Evolutionary conservation across 92 coral and sea anemone genomes (phyloP), one percentile per base, ranked within the genome.

Genomic region (Porites cylindrica): DNA sequence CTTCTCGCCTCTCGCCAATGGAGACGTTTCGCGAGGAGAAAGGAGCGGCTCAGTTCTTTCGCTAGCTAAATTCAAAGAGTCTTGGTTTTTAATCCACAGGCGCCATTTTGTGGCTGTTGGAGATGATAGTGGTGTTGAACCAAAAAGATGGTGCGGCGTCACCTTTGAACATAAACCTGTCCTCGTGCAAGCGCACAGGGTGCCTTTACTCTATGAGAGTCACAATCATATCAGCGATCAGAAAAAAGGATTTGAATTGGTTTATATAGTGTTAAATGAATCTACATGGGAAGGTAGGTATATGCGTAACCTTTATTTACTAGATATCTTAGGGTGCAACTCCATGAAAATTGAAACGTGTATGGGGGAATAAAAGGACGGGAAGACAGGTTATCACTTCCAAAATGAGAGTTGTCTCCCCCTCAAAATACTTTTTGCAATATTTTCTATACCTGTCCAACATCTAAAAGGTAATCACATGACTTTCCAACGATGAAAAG

Each of bases 201-300:
- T 81, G 50, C 77, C 62, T 12, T 1, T 81, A 1, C 1, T 70
- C 14, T 70, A 59, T 32, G 23, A 69, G 17, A 21, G 68, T 54
- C 77, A 38, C 8, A 24, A 53, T 0, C 66, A 58, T 14, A 6
- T 17, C 6, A 14, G 70, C 3, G 85, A 68, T 6, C 17, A 1
- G 18, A 1, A 2, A 38, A 53, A 56, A 17, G 85, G 85, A 0
- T 81, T 81, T 70, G 10, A 58, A 18, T 10, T 81, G 19, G 11
- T 8, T 50, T 81, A 69, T n/a, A 10, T 9, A 1, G 24, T 73
- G 0, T 19, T 81, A 11, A 70, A 81, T 70, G 56, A 69, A 1
- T 81, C 85, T 10, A 23, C 56, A 8, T 69, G 54, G 18, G 85
- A 81, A 81, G 85, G 85, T 81, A 81, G 85, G 85, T 70, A 38